Evolutionary conservation across 2,113 vertebrate genomes (phyloP), one percentile per base, ranked within the genome.

Genomic region (Setophaga coronata): DNA sequence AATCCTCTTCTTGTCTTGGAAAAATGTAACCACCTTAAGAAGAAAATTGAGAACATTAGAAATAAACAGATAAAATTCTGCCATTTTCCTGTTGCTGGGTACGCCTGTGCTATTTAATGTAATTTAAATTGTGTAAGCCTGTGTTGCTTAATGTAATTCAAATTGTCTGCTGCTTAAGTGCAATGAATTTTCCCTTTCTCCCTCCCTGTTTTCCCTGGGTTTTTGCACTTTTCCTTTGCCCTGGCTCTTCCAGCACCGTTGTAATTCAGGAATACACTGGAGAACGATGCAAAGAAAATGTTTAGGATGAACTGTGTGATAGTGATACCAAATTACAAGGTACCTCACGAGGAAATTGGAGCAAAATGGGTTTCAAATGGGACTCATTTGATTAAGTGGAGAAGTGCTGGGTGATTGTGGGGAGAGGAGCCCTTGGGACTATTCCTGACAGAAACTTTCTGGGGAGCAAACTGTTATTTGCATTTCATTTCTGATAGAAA

Each of bases 401-500:
- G 31, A 40, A 23, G 13, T 65, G 15, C 58, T 82, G 3, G 1
- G 20, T 53, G 81, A 38, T 58, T 76, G 76, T 80, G 60, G 47
- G 70, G n/a, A 90, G 47, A 6, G 61, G 80, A 71, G 33, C 88
- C 82, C 80, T 64, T 42, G 93, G 80, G 95, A 84, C 48, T 87
- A 7, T 67, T 57, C 16, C 64, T 69, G 7, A 34, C 62, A 81
- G 74, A 78, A 94, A 95, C 72, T 95, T 72, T 51, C 67, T 58
- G 45, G 47, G 20, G 66, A 92, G 43, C 61, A 90, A 95, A 78
- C 60, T 21, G 9, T 90, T 84, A 79, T 61, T 82, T 76, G 78
- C 65, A 82, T 92, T 94, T 94, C 57, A 72, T 96, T 94, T 93
- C 3, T 48, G 53, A 45, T 24, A 38, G 54, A 34, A 93, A 96